These are phyloP conservation scores for Gastrophryne carolinensis DNA, from an alignment of 2,797 vertebrate genomes.

Conservation along the genomic window DNA sequence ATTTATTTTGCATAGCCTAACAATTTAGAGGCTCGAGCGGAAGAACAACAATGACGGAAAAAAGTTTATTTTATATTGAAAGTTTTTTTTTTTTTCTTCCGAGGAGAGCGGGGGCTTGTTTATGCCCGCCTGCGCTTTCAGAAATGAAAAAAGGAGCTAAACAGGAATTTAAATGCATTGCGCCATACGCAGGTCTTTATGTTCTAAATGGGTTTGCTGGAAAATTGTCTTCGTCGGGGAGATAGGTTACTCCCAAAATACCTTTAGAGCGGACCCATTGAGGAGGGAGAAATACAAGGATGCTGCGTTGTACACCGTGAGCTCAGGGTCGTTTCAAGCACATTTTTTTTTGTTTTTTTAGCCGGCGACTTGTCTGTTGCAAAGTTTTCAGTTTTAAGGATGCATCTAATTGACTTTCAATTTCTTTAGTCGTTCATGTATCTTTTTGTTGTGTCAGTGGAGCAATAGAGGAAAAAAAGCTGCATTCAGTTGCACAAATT, in stretches of 20 bases:
- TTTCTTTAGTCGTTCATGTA: too few relatives aligned
- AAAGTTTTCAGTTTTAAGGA: too few relatives aligned
- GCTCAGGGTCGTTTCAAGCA: neutral
- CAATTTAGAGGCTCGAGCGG: constrained; percentile 22
- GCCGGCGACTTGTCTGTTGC: too few relatives aligned
- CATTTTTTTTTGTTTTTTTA: too few relatives aligned
- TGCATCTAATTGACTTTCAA: too few relatives aligned
- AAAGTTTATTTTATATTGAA: constrained; percentile 12
- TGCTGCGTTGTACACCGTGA: neutral
- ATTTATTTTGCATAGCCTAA: constrained; percentile 46
- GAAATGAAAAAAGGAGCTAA: constrained; percentile 16
- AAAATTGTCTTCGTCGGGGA: neutral
- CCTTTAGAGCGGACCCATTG: neutral
- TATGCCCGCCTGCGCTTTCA: neutral
- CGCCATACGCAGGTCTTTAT: constrained; percentile 11
- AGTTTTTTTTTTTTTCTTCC: constrained; percentile 1
- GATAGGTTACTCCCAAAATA: neutral
- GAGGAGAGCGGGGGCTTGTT: neutral
- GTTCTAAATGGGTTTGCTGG: neutral
- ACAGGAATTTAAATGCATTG: constrained; percentile 40
- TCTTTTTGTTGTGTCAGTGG: too few relatives aligned
- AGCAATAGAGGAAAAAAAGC: too few relatives aligned
- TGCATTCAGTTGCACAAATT: too few relatives aligned
- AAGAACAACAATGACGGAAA: constrained; percentile 33
- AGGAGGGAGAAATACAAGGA: neutral